Evolutionary conservation across 2,888 invertebrate species (phyloP), one percentile per base, ranked within the genome.

Genomic region (Sisyra nigra): DNA sequence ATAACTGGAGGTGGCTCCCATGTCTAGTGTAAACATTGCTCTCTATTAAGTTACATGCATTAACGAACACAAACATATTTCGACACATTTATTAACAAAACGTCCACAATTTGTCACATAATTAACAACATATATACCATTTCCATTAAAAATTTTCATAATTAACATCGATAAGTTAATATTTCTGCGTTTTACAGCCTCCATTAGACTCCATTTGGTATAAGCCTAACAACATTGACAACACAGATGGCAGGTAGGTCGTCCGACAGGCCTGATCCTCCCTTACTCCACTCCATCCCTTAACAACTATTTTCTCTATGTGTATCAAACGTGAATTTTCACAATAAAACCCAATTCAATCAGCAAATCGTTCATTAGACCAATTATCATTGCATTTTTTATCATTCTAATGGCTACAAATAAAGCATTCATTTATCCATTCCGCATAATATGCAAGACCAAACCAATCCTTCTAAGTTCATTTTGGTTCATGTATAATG

Each of bases 211-310:
- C 66, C 66, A 67, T 67, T 67, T 67, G 62, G 64, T 65, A 24
- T 24, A 67, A 66, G 66, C 71, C 70, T 69, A 71, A 72, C 72
- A 73, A 78, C 72, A 78, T 80, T 80, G 80, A 80, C 80, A 80
- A 76, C 74, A 74, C 71, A 81, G 80, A 74, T 76, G 79, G 80
- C 80, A 75, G 71, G 72, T 73, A 71, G 61, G 66, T 67, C 67
- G 65, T 64, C 63, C 67, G 69, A 69, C 69, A 62, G 68, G 67
- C 67, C 54, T 54, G 48, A 24, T 24, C 7, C 7, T 7, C 24
- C 24, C 24, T 3, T 7, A 24, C 7, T 7, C 24, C 24, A 7
- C 24, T 24, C 24, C 24, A 24, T 24, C 7, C 24, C 24, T 24
- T 7, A 24, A 24, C 24, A 24, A 24, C 24, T 5, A 24, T 24